Percentiles rank a stretch among this genome's conserved stretches.
These are phyloP conservation scores for Cyclophora punctaria DNA, from an alignment of 2,888 invertebrate genomes.

Conservation along the genomic window DNA sequence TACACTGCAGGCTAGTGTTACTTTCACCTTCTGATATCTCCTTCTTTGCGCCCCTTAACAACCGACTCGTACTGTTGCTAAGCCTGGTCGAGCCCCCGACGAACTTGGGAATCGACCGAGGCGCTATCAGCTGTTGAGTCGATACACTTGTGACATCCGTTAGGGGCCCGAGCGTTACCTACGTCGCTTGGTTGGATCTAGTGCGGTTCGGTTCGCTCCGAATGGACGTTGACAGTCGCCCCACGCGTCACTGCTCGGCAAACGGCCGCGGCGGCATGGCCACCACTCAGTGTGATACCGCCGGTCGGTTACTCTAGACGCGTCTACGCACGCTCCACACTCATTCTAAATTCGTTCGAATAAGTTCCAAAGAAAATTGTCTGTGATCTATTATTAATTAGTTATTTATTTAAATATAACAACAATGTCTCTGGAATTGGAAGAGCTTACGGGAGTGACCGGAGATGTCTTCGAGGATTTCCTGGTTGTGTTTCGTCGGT, in stretches of 20 bases:
- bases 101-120: slow-evolving; percentile 43
- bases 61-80: slow-evolving; percentile 20
- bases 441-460: slow-evolving; percentile 74
- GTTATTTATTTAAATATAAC: slow-evolving; percentile 32
- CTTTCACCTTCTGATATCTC: not conserved
- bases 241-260: slow-evolving; percentile 8
- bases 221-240: not conserved
- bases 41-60: not conserved
- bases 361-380: slow-evolving; percentile 53
- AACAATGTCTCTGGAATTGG: slow-evolving; percentile 80
- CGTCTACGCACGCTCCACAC: slow-evolving; percentile 33
- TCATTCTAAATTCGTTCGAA: slow-evolving; percentile 56
- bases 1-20: too few relatives aligned
- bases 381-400: slow-evolving; percentile 55
- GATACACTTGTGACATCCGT: slow-evolving; percentile 26
- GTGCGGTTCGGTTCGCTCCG: slow-evolving; percentile 37
- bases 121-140: slow-evolving; percentile 42
- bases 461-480: slow-evolving; percentile 86
- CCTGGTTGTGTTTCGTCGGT: slow-evolving; percentile 79
- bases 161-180: slow-evolving; percentile 19
- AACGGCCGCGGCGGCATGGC: slow-evolving; percentile 4
- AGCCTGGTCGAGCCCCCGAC: slow-evolving; percentile 50
- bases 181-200: slow-evolving; percentile 25
- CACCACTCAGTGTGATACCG: slow-evolving; percentile 46
- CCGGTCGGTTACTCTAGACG: slow-evolving; percentile 34